Conservation (phyloP, 30 jellyfish, hydroid and myxozoan genomes). For the Morbakka virulenta region DNA sequence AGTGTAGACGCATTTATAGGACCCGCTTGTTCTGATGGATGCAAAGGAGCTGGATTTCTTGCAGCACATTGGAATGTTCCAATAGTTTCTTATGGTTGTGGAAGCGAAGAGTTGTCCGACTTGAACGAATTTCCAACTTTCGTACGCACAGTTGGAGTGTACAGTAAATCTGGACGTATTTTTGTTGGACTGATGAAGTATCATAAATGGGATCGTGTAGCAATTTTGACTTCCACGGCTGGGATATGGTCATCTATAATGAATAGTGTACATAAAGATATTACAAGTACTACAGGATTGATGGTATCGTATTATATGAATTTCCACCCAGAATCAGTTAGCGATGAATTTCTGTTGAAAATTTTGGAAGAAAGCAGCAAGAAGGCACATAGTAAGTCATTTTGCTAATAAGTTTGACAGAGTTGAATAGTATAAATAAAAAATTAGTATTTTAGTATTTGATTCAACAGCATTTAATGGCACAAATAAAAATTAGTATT, state of each 20-base stretch:
- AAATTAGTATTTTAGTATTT: no score
- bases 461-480: no score
- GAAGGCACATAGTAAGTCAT: conserved; percentile 4
- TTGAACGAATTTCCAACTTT: conserved; percentile 51
- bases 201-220: conserved; percentile 72
- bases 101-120: conserved; percentile 53
- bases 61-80: conserved; percentile 83
- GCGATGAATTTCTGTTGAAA: background rate
- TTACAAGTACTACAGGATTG: conserved; percentile 9
- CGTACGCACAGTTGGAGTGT: conserved; percentile 86
- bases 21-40: conserved; percentile 90
- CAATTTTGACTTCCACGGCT: conserved; percentile 65
- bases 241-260: conserved; percentile 68
- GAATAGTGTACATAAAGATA: conserved; percentile 37
- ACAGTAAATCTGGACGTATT: conserved; percentile 70
- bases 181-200: conserved; percentile 63
- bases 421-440: no score
- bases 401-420: no score
- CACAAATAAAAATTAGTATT: no score
- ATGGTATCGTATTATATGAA: conserved; percentile 32
- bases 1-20: conserved; percentile 76
- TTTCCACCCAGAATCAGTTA: conserved; percentile 40
- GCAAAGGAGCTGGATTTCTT: conserved; percentile 63
- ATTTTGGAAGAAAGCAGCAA: background rate
- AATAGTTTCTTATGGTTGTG: conserved; percentile 82